Evolutionary conservation across 2,888 invertebrate genomes (phyloP).

Genomic region (Leptogaster cylindrica): DNA sequence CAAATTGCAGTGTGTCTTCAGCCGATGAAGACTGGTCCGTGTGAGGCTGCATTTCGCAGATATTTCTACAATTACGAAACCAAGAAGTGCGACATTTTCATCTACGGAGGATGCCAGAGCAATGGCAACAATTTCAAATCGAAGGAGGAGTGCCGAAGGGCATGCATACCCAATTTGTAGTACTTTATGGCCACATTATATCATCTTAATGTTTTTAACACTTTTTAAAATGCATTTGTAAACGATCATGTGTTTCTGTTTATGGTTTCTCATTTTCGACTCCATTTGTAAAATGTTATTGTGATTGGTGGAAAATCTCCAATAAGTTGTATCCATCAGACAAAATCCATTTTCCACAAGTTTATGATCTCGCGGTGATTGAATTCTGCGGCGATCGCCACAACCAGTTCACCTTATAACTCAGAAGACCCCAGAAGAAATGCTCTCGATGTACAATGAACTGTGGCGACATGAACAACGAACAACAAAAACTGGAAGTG

Average conservation of each 20-base stretch:
- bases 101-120: constrained; percentile 53
- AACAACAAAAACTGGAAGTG: background rate
- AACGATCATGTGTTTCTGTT: background rate
- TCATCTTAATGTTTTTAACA: too few relatives aligned
- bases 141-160: constrained; percentile 47
- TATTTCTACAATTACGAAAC: constrained; percentile 49
- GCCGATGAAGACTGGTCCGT: constrained; percentile 50
- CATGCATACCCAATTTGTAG: too few relatives aligned
- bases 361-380: too few relatives aligned
- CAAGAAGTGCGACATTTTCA: constrained; percentile 50
- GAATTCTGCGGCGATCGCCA: too few relatives aligned
- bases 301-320: too few relatives aligned
- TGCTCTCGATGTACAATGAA: too few relatives aligned
- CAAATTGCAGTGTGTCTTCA: constrained; percentile 49
- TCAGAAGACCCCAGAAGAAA: too few relatives aligned
- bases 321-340: too few relatives aligned
- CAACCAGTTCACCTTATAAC: too few relatives aligned
- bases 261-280: background rate
- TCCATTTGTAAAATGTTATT: too few relatives aligned
- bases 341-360: too few relatives aligned
- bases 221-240: background rate
- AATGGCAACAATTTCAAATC: constrained; percentile 51
- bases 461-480: background rate
- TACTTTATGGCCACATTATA: too few relatives aligned
- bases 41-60: constrained; percentile 47